Evolutionary conservation across 1,140 invertebrate genomes (phyloP).

Genomic region (Zaprionus camerounensis): DNA sequence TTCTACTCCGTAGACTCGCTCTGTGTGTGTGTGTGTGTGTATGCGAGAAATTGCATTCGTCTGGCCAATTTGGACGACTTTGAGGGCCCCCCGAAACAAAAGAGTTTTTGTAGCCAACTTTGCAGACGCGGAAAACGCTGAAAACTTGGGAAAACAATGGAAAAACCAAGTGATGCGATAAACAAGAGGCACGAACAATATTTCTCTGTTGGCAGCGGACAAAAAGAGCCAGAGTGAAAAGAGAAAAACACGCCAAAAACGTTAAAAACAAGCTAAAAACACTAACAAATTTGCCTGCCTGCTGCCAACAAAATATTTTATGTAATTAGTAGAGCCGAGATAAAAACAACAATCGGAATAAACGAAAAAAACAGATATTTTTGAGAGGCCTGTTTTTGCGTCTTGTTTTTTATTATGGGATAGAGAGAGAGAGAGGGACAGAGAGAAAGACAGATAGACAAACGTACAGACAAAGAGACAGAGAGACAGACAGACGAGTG

Average conservation of each 20-base stretch:
- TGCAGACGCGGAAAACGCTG: conserved; percentile 48
- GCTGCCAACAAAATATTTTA: conserved; percentile 47
- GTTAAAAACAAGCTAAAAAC: conserved; percentile 32
- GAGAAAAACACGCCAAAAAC: conserved; percentile 10
- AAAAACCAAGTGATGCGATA: conserved; percentile 41
- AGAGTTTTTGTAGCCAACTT: conserved; percentile 53
- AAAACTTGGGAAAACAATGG: conserved; percentile 57
- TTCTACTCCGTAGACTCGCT: conserved; percentile 25
- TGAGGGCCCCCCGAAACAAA: conserved; percentile 31
- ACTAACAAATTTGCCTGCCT: conserved; percentile 27
- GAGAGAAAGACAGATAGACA: not conserved
- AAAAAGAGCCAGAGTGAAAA: conserved; percentile 8
- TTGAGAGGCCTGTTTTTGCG: conserved; percentile 68
- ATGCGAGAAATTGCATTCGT: conserved; percentile 40
- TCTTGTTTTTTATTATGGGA: conserved; percentile 47
- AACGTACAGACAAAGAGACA: not conserved
- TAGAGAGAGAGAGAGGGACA: not conserved
- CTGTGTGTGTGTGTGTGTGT: conserved; percentile 13
- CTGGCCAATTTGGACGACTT: conserved; percentile 51
- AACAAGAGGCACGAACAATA: conserved; percentile 47
- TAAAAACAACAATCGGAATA: conserved; percentile 42
- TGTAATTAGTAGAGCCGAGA: conserved; percentile 65
- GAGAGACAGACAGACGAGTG: conserved; percentile 21
- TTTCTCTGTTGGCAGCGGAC: conserved; percentile 7
- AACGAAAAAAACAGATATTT: conserved; percentile 43